Evolutionary conservation across 30 jellyfish, hydroid and myxozoan genomes (phyloP).

Genomic region (Aurelia aurita complex sp. Pacific): DNA sequence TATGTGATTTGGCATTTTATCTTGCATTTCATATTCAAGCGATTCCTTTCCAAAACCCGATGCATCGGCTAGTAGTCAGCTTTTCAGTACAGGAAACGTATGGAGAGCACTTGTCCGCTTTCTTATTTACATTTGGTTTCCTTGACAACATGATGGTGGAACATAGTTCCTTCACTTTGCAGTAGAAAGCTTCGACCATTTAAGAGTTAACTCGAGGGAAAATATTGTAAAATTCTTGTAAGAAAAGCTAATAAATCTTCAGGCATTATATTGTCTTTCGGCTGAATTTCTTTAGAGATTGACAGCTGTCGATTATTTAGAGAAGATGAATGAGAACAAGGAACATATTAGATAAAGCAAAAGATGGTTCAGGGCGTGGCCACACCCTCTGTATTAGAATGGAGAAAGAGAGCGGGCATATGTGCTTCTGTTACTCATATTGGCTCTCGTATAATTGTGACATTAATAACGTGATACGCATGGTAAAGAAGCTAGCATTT

Average conservation of each 20-base stretch:
- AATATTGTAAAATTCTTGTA: neutral
- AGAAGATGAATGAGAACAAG: neutral
- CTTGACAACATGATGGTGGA: conserved; percentile 1
- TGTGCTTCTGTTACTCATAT: conserved; percentile 25
- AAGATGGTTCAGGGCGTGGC: conserved; percentile 23
- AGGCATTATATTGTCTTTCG: neutral
- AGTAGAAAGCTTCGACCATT: no score
- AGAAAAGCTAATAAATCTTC: neutral
- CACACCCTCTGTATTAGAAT: conserved; percentile 52
- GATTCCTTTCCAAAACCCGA: neutral
- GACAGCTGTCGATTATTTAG: conserved; percentile 7
- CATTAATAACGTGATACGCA: conserved; percentile 9
- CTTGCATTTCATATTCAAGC: neutral
- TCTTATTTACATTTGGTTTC: neutral
- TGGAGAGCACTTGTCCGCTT: neutral
- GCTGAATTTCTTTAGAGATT: neutral
- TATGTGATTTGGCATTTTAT: neutral
- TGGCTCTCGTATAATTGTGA: neutral
- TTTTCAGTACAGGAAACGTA: neutral
- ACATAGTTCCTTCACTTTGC: no score
- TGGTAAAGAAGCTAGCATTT: conserved; percentile 12
- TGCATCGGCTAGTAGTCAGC: neutral
- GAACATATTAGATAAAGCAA: conserved; percentile 3
- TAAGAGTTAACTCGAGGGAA: no score
- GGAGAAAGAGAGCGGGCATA: conserved; percentile 19